Evolutionary conservation across 2,113 vertebrate species (phyloP).

Genomic region (Sorex araneus): DNA sequence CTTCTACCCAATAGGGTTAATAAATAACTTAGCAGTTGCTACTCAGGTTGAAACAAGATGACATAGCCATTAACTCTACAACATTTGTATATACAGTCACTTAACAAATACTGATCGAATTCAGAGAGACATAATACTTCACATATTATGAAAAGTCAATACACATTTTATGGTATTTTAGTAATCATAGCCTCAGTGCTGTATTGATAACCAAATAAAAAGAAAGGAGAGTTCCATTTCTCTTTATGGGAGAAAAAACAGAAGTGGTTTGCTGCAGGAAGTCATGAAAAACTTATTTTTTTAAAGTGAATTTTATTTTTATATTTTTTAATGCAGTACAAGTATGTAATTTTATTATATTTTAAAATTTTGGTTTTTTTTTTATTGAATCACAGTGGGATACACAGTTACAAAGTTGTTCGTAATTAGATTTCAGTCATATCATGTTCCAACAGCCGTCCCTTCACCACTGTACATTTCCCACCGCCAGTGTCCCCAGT

Average conservation of each 20-base stretch:
- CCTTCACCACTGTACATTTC: no score
- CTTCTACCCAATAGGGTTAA: constrained; percentile 5
- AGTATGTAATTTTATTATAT: no score
- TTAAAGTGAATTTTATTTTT: constrained; percentile 42
- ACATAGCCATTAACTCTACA: background rate
- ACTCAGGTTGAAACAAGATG: background rate
- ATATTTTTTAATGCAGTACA: no score
- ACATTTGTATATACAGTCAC: constrained; percentile 39
- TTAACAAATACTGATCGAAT: constrained; percentile 61
- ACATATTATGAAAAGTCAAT: constrained; percentile 20
- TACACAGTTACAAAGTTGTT: no score
- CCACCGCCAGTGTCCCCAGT: no score
- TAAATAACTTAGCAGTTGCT: constrained; percentile 44
- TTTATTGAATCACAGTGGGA: no score
- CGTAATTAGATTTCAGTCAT: no score
- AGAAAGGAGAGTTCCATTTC: constrained; percentile 39
- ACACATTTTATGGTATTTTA: constrained; percentile 50
- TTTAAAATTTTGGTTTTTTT: no score
- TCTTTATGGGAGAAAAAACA: constrained; percentile 35
- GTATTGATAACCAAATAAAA: constrained; percentile 44
- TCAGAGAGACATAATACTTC: constrained; percentile 2
- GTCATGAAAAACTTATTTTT: background rate
- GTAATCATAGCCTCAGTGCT: constrained; percentile 4
- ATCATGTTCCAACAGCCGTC: no score
- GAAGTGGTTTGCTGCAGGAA: constrained; percentile 41